Evolutionary conservation across 2,797 vertebrate species (phyloP), one percentile per base, ranked within the genome.

Genomic region (Neomorphus geoffroyi): DNA sequence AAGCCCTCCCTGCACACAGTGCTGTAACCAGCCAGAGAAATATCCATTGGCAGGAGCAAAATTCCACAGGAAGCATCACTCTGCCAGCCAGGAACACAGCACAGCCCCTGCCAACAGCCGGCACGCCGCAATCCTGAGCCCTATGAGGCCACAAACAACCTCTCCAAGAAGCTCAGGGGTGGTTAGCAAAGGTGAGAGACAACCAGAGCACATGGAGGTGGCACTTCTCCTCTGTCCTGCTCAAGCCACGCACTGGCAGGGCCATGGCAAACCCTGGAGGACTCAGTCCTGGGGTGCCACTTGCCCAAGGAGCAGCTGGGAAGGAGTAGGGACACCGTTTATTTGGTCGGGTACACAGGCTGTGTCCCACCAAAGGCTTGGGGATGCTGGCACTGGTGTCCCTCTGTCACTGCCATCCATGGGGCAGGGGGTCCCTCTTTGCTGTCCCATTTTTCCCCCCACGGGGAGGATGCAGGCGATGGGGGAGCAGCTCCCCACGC

Each of bases 381-480:
- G 30, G 30, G 77, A 6, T 24, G 67, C 32, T 24, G 45, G 60
- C 24, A 6, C 22, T 4, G 3, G 4, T 2, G 19, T 73, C 65
- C 65, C 50, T n/a, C 46, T 30, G 27, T 28, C 57, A 12, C 45
- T 21, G 84, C 71, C n/a, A 12, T 48, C 51, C 2, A 0, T 4
- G 69, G 64, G 53, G 32, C 2, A 0, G 10, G 35, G 43, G 16
- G 5, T 19, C 51, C 53, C 51, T 57, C 50, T 8, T 50, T 46
- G 26, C 51, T 26, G 39, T 23, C 60, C 71, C 3, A 0, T 37
- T 41, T 18, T 41, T 18, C 9, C 5, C 26, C 12, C 27, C 15
- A 2, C 0, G 1, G 22, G 13, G 28, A 26, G 37, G 62, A 27
- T 1, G 3, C 16, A 4, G 48, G 60, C 0, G 6, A 18, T 23